These are phyloP conservation scores for Psococerastis gibbosa DNA, from an alignment of 2,888 invertebrate species.

Conservation along the genomic window DNA sequence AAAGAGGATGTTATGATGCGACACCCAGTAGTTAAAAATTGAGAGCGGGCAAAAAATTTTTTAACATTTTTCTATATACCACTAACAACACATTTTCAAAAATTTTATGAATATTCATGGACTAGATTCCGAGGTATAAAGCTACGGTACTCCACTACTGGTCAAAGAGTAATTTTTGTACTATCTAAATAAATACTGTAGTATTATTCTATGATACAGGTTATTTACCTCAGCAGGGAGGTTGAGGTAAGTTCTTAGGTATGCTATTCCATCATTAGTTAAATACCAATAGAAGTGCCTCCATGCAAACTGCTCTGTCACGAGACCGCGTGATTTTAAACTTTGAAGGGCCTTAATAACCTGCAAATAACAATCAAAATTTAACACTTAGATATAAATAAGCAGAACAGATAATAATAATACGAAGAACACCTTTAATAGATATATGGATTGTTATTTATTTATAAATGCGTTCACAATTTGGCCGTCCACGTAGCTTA, in stretches of 20 bases:
- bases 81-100: too few species aligned
- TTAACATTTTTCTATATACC: too few species aligned
- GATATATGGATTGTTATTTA: background rate
- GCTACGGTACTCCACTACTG: too few species aligned
- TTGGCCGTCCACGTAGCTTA: background rate
- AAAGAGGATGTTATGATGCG: too few species aligned
- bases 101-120: too few species aligned
- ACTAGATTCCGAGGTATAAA: too few species aligned
- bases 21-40: too few species aligned
- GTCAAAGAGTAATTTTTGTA: too few species aligned
- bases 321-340: conserved; percentile 87
- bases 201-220: too few species aligned
- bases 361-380: background rate
- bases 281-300: conserved; percentile 99
- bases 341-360: conserved; percentile 33
- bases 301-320: conserved; percentile 99
- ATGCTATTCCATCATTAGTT: conserved; percentile 96
- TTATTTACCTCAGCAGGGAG: conserved; percentile 63
- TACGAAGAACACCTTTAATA: background rate
- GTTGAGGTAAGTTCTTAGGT: conserved; percentile 84
- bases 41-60: too few species aligned
- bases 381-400: conserved; percentile 1
- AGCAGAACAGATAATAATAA: background rate
- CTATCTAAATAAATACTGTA: too few species aligned
- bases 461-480: background rate